Evolutionary conservation across 1,140 invertebrate species (phyloP), one percentile per base, ranked within the genome.

Genomic region (Caenorhabditis remanei): DNA sequence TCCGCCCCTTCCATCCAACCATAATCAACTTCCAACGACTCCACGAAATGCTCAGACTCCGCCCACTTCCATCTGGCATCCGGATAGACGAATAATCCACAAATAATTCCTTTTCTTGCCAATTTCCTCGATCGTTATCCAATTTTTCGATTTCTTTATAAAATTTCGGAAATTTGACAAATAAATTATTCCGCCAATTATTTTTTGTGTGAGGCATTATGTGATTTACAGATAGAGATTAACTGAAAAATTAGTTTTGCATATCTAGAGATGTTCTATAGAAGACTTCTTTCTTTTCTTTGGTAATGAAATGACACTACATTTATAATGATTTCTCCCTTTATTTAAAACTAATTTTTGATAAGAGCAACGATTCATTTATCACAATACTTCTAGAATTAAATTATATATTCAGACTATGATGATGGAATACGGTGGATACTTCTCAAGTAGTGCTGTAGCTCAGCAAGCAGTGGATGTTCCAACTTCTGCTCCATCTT

Each of bases 341-440:
- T 32, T 32, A 32, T 32, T 32, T 32, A 32, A 32, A 32, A 32
- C 32, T 32, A 32, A 32, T 32, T 32, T n/a, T 2, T 32, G 32
- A 32, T 32, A 32, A 32, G 32, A 32, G 2, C 32, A 32, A 32
- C n/a, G n/a, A n/a, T n/a, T n/a, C 32, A 32, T 32, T 32, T 32
- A 32, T 32, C 32, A 32, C 32, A 32, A 32, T 32, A 32, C 32
- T 32, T 32, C 32, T 32, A 32, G 32, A 32, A 32, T 32, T 32
- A 0, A 8, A 53, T 3, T 53, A 5, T 8, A 14, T 53, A 53
- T 53, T 11, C 11, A 46, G 46, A 24, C 7, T 13, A 79, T 50
- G 46, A 79, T 79, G 71, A 79, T 79, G 71, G 71, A 79, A 79
- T 79, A 79, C 71, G 71, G 71, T 53, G 71, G 71, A 13, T 79